These are phyloP conservation scores for Numenius arquata DNA, from an alignment of 2,113 vertebrate genomes.

Conservation along the genomic window DNA sequence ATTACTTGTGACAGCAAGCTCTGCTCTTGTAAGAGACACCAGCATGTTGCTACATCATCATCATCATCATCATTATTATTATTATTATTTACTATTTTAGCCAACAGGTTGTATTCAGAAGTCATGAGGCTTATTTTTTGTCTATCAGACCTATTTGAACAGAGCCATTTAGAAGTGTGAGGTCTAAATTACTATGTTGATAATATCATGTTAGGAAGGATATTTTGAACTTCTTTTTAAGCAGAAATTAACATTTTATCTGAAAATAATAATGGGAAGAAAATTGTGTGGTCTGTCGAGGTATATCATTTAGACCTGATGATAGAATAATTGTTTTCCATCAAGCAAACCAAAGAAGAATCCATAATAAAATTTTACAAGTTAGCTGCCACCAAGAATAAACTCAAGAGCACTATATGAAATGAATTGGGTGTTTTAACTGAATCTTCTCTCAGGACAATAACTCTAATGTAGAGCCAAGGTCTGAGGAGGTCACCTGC, in stretches of 20 bases:
- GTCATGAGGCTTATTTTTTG: not conserved
- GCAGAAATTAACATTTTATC: conserved; percentile 11
- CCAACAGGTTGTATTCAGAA: not conserved
- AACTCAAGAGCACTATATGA: conserved; percentile 82
- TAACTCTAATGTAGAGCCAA: conserved; percentile 81
- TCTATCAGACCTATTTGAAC: not conserved
- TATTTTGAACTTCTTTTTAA: not conserved
- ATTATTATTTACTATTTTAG: not conserved
- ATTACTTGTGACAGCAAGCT: not conserved
- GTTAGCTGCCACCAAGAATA: conserved; percentile 80
- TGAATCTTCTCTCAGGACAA: conserved; percentile 83
- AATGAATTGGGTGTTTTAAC: conserved; percentile 83
- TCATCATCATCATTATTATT: rapidly evolving
- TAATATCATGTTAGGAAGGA: not conserved
- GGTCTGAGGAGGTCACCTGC: conserved; percentile 77
- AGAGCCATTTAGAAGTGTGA: not conserved
- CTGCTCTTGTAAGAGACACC: not conserved
- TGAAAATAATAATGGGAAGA: not conserved
- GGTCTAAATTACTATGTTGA: not conserved
- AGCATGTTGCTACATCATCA: not conserved
- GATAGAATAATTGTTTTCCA: conserved; percentile 74
- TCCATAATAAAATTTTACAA: conserved; percentile 83
- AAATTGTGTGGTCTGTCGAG: conserved; percentile 19
- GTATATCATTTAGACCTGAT: conserved; percentile 60
- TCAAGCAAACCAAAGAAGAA: conserved; percentile 74